Conservation (phyloP, 1,140 invertebrate species). For the Drosophila micromelanica region DNA sequence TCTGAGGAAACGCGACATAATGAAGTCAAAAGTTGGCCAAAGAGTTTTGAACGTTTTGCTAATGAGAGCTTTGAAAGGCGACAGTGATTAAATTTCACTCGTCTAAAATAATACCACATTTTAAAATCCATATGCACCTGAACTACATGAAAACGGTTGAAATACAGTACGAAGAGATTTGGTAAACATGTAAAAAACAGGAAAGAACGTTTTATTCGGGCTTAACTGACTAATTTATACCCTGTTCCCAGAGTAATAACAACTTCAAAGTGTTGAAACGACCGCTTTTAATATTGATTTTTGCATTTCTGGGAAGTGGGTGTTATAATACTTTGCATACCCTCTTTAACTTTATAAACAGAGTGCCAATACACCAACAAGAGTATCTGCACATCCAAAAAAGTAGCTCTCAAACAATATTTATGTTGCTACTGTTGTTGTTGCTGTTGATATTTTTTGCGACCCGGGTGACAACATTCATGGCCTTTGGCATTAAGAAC, state of each 20-base stretch:
- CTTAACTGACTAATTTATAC: no score
- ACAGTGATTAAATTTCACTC: conserved; percentile 58
- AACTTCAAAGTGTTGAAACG: no score
- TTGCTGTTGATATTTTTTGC: conserved; percentile 60
- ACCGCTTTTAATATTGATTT: no score
- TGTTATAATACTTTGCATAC: no score
- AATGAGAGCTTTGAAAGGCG: conserved; percentile 72
- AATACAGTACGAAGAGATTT: conserved; percentile 14
- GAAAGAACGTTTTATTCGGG: not conserved
- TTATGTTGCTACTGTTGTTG: conserved; percentile 32
- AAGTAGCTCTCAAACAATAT: conserved; percentile 37
- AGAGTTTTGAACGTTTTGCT: conserved; percentile 78
- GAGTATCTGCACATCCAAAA: not conserved
- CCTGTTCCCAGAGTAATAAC: no score
- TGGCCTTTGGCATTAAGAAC: conserved; percentile 78
- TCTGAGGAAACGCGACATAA: conserved; percentile 66
- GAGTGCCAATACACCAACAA: conserved; percentile 5
- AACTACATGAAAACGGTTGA: conserved; percentile 2
- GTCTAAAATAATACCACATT: conserved; percentile 10
- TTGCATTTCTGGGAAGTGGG: no score
- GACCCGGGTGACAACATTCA: conserved; percentile 73
- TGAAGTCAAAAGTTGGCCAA: conserved; percentile 79
- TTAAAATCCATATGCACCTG: conserved; percentile 18
- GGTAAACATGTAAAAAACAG: not conserved
- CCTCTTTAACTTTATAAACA: no score